Evolutionary conservation across 2,113 vertebrate genomes (phyloP), one percentile per base, ranked within the genome.

Genomic region (Callochromis pleurospilus): DNA sequence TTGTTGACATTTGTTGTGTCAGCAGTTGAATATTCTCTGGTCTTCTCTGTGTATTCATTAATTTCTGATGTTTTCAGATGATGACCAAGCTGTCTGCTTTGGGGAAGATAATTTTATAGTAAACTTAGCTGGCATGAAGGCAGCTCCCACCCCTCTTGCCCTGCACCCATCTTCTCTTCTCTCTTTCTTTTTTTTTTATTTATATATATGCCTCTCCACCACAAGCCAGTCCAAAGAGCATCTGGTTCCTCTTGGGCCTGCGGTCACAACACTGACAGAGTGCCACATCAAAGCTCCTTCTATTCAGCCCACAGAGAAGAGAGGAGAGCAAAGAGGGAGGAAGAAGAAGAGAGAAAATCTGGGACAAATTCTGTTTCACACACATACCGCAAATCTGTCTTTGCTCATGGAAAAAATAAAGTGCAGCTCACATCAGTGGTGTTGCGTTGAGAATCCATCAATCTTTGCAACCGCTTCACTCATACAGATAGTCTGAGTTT

Each of bases 261-360:
- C 89, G 93, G 93, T 96, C 95, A 94, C 12, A 94, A 93, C 94
- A 95, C 91, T 93, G 88, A 73, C 89, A 90, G 90, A 89, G 90
- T 62, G 90, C 96, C 95, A 96, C 95, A 97, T 97, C 95, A 97
- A 97, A 97, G 96, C 88, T 53, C 5, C 82, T 40, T 89, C 89
- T 60, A 84, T 91, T 90, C 88, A 94, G 86, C 86, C 92, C 85
- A 38, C 93, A 93, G 89, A 94, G 89, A 87, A 79, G 83, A 85
- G 83, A 92, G 81, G 89, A 93, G 82, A 81, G 92, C 62, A 9
- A 58, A 77, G 85, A 87, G 83, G 80, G 83, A 91, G 85, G 88
- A 90, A 77, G 93, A 92, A 80, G 85, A 92, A 84, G 81, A 87
- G 88, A 90, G 91, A 86, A 88, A 94, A 93, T 94, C 92, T 94